Conservation (phyloP, 2,113 vertebrate species). For the Vulpes vulpes region DNA sequence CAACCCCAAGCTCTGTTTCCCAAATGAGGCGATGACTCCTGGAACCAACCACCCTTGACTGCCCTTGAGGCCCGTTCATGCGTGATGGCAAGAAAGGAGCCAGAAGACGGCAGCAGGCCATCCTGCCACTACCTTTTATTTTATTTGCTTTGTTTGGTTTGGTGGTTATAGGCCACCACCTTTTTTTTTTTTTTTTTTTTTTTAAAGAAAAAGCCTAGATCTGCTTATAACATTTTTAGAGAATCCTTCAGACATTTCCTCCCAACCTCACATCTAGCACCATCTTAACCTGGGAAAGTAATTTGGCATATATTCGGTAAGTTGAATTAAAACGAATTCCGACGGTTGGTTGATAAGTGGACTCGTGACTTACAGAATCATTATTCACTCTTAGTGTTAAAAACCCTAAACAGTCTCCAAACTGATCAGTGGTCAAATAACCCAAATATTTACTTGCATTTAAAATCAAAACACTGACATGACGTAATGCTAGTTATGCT, state of each 20-base stretch:
- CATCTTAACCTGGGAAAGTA: background rate
- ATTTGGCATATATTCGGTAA: background rate
- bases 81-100: background rate
- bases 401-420: background rate
- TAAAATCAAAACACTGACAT: constrained; percentile 40
- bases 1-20: background rate
- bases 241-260: background rate
- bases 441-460: constrained; percentile 60
- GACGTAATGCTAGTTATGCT: background rate
- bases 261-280: background rate
- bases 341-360: background rate
- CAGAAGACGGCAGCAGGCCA: background rate
- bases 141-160: background rate
- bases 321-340: constrained; percentile 10
- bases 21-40: background rate
- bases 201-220: background rate
- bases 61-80: constrained; percentile 56
- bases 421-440: constrained; percentile 48
- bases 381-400: constrained; percentile 9
- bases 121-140: background rate
- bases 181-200: background rate
- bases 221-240: constrained; percentile 16
- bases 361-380: background rate
- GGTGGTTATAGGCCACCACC: background rate
- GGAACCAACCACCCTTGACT: background rate